Evolutionary conservation across 1,140 invertebrate genomes (phyloP).

Genomic region (Bombus waltoni): DNA sequence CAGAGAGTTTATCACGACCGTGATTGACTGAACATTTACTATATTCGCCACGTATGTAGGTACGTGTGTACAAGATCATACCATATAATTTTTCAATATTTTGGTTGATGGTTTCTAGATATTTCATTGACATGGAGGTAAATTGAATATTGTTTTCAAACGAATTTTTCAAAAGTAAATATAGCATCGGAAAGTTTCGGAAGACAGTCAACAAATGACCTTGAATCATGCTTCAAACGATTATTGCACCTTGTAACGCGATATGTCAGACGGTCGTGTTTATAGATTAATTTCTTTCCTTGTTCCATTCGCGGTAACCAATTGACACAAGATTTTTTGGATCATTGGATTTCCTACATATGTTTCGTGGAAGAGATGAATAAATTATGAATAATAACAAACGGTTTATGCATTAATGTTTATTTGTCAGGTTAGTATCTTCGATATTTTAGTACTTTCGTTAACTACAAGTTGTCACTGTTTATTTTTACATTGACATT

Average conservation of each 20-base stretch:
- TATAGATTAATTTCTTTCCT: slow-evolving; percentile 26
- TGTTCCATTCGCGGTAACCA: background rate
- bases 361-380: background rate
- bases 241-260: slow-evolving; percentile 64
- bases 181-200: slow-evolving; percentile 8
- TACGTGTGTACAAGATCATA: slow-evolving; percentile 11
- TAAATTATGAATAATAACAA: slow-evolving; percentile 35
- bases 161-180: background rate
- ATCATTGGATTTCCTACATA: background rate
- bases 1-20: background rate
- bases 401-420: background rate
- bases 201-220: slow-evolving; percentile 49
- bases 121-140: slow-evolving; percentile 22
- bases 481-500: slow-evolving; percentile 47
- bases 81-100: slow-evolving; percentile 1
- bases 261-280: slow-evolving; percentile 63
- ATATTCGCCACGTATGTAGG: slow-evolving; percentile 46
- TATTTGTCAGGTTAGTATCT: slow-evolving; percentile 40
- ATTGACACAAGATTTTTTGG: background rate
- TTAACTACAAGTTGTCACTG: slow-evolving; percentile 6
- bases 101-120: slow-evolving; percentile 26
- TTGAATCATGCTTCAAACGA: slow-evolving; percentile 60
- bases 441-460: slow-evolving; percentile 28
- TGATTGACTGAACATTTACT: slow-evolving; percentile 8
- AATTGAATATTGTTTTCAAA: slow-evolving; percentile 1